phyloP scores from a whole-genome alignment of 2,797 vertebrate genomes.

The Catharus ustulatus region DNA sequence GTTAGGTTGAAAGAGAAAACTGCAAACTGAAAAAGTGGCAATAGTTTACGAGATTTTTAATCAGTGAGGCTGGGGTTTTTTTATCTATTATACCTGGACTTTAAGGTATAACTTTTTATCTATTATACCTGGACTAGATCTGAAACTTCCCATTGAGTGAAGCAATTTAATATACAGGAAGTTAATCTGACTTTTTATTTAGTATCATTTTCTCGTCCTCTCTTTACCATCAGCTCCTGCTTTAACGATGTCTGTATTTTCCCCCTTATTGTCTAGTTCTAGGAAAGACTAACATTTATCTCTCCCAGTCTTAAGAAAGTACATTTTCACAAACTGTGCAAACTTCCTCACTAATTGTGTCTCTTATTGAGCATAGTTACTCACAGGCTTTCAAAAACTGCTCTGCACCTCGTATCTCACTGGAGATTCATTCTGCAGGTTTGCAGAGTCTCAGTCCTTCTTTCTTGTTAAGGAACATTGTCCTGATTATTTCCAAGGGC shows the following conservation, averaged over 20 bases:
- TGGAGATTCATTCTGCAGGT: neutral
- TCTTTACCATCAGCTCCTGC: neutral
- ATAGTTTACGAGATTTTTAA: neutral
- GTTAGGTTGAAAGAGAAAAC: neutral
- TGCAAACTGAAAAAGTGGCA: neutral
- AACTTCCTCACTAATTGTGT: neutral
- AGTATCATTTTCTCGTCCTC: neutral
- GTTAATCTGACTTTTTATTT: neutral
- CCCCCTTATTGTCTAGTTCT: neutral
- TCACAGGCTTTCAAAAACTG: neutral
- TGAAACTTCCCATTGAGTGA: neutral
- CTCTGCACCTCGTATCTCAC: neutral
- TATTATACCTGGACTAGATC: neutral
- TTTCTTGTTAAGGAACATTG: neutral
- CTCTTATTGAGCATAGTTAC: neutral
- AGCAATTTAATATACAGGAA: neutral
- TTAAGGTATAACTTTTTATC: too few relatives aligned
- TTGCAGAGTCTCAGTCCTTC: neutral
- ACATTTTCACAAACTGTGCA: neutral
- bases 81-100: neutral
- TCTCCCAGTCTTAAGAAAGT: neutral
- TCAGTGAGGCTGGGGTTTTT: neutral
- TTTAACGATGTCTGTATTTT: neutral
- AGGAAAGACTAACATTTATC: neutral
- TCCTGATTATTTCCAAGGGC: neutral